Evolutionary conservation across 2,113 vertebrate genomes (phyloP).

Genomic region (Nerophis ophidion): DNA sequence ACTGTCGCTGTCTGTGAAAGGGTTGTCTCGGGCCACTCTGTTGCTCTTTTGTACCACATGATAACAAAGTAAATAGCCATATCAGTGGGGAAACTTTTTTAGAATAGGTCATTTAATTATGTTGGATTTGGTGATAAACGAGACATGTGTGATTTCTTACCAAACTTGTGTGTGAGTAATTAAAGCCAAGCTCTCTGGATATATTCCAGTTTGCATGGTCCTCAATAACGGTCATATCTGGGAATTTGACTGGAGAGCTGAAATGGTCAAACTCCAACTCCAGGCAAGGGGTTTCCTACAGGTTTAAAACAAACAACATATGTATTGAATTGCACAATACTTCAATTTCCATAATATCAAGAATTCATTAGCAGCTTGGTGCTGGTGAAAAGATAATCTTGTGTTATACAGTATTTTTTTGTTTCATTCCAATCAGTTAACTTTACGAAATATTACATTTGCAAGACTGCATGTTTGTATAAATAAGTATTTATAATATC

Average conservation of each 20-base stretch:
- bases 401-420: too few relatives aligned
- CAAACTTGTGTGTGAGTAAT: constrained; percentile 87
- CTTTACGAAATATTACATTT: too few relatives aligned
- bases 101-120: not conserved
- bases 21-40: constrained; percentile 89
- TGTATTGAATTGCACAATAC: not conserved
- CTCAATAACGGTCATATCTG: constrained; percentile 89
- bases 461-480: too few relatives aligned
- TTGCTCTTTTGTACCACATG: constrained; percentile 77
- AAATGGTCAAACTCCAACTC: constrained; percentile 98
- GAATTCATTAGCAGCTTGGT: too few relatives aligned
- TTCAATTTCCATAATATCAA: too few relatives aligned
- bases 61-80: not conserved
- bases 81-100: not conserved
- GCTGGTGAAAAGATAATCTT: too few relatives aligned
- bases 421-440: too few relatives aligned
- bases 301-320: constrained; percentile 5
- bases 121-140: not conserved
- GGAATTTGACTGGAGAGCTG: constrained; percentile 92
- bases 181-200: constrained; percentile 91
- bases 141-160: constrained; percentile 64
- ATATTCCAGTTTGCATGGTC: constrained; percentile 95
- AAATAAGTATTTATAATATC: too few relatives aligned
- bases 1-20: constrained; percentile 87
- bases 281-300: constrained; percentile 95